Conservation (phyloP, 2,888 invertebrate species). For the Drosophila anomelani region DNA sequence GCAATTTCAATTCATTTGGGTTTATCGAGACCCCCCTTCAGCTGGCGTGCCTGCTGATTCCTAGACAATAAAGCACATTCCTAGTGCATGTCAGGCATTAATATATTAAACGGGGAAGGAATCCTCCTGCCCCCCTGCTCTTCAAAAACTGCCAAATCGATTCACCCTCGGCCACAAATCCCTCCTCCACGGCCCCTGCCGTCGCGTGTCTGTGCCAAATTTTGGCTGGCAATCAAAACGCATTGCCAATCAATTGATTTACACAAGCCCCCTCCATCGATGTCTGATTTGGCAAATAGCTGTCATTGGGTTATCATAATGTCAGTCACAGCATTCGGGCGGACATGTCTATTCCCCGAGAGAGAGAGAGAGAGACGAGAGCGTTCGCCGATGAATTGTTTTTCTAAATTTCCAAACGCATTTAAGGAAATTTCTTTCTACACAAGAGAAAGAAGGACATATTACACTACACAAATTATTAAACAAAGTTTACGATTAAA, state of each 20-base stretch:
- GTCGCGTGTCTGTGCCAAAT: conserved; percentile 62
- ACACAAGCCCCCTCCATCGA: conserved; percentile 43
- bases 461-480: not conserved
- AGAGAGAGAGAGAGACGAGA: not conserved
- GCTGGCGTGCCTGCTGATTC: conserved; percentile 41
- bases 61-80: conserved; percentile 57
- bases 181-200: conserved; percentile 14
- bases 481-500: not conserved
- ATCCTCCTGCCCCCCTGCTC: not conserved
- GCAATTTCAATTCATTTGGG: conserved; percentile 49
- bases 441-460: not conserved
- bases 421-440: not conserved
- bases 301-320: conserved; percentile 64
- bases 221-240: conserved; percentile 70
- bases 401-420: not conserved
- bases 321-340: conserved; percentile 43
- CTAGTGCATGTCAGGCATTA: conserved; percentile 65
- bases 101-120: conserved; percentile 60
- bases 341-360: conserved; percentile 21
- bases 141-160: conserved; percentile 45
- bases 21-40: conserved; percentile 6
- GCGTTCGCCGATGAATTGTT: not conserved
- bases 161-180: conserved; percentile 40
- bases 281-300: conserved; percentile 69
- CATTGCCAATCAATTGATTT: conserved; percentile 78